Evolutionary conservation across 2,797 vertebrate genomes (phyloP), one percentile per base, ranked within the genome.

Genomic region (Cyprinella venusta): DNA sequence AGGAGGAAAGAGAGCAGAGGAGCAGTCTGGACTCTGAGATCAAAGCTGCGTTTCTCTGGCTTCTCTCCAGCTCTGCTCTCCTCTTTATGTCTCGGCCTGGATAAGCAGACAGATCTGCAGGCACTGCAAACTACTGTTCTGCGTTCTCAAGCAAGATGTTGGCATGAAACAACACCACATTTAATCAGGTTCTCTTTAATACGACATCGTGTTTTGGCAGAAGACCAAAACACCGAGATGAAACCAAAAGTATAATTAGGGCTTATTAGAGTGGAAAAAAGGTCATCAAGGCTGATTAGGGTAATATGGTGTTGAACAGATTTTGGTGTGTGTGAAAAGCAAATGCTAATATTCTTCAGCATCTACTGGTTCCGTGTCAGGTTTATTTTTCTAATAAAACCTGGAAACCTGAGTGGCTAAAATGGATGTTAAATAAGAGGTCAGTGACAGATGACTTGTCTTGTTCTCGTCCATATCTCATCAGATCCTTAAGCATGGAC

Each of bases 171-270:
- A 33, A 67, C 50, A 83, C 36, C 33, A 40, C n/a, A 54, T 75
- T 74, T 82, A 79, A 79, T 50, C 76, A 59, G 68, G 77, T 79
- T 74, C 40, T 61, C 15, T 50, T 82, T 79, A 75, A n/a, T 65
- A 26, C 13, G 5, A 59, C 52, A 69, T 42, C 1, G 19, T 61
- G 52, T 69, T 69, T 69, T 77, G 81, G 81, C 64, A 33, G 52
- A 61, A 69, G 21, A 30, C 40, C 74, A 77, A 70, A 69, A 33
- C 12, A 50, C n/a, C 59, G 30, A 64, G 45, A 65, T 19, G 8
- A 82, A 75, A 76, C n/a, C 69, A 67, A 67, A 54, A 67, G 50
- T 54, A 50, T 65, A 68, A 59, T 61, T 70, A 70, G 26, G 15
- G 75, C 42, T 77, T 59, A 78, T 83, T 77, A 50, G 74, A 38